These are phyloP conservation scores for Forbesichthys agassizii DNA, from an alignment of 2,113 vertebrate genomes.

Conservation along the genomic window DNA sequence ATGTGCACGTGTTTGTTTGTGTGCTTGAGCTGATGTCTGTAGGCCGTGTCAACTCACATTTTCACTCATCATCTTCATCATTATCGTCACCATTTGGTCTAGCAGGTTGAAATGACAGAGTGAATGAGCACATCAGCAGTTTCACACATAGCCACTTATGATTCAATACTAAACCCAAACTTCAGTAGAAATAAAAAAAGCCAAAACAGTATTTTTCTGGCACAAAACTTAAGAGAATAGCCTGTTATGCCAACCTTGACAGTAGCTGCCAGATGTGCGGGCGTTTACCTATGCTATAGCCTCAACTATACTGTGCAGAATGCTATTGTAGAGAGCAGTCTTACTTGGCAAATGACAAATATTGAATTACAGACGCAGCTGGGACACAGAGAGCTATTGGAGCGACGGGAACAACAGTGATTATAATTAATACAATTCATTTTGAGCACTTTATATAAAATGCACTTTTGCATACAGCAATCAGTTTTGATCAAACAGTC, in stretches of 20 bases:
- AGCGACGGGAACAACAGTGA: not conserved
- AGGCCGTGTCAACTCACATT: conserved; percentile 34
- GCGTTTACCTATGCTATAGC: too few relatives aligned
- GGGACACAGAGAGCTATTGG: not conserved
- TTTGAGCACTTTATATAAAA: too few relatives aligned
- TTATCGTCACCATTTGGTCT: conserved; percentile 44
- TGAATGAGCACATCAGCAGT: conserved; percentile 35
- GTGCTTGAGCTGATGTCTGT: not conserved
- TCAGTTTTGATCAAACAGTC: too few relatives aligned
- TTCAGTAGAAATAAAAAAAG: conserved; percentile 25
- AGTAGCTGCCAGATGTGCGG: too few relatives aligned
- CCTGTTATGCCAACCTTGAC: conserved; percentile 2
- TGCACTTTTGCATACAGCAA: too few relatives aligned
- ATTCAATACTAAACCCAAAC: conserved; percentile 4
- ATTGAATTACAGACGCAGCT: not conserved
- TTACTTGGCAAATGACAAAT: not conserved
- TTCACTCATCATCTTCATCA: conserved; percentile 60
- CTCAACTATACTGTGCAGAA: too few relatives aligned
- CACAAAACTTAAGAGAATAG: conserved; percentile 18
- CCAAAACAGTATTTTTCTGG: conserved; percentile 11
- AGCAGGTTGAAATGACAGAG: conserved; percentile 56
- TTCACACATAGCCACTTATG: conserved; percentile 2
- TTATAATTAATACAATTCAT: too few relatives aligned
- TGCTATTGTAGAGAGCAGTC: too few relatives aligned
- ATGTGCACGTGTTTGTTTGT: conserved; percentile 15